phyloP scores from a whole-genome alignment of 1,140 invertebrate species.

The Epicauta chinensis region DNA sequence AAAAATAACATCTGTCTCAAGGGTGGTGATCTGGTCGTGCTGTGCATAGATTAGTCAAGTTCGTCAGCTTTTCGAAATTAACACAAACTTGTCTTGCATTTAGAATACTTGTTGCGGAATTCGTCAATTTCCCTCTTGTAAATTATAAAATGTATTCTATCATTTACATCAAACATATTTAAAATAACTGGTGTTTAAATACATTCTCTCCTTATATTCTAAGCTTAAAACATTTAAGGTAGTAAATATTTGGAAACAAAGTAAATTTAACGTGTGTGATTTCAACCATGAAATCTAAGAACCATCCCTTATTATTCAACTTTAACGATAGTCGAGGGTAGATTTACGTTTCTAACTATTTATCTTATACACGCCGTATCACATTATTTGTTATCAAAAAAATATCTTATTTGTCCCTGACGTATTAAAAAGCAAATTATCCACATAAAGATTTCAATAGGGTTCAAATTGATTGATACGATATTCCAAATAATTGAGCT shows the following conservation, averaged over 20 bases:
- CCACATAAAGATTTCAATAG: too few relatives aligned
- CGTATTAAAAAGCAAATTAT: too few relatives aligned
- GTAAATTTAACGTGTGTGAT: constrained; percentile 18
- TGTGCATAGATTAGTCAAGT: constrained; percentile 25
- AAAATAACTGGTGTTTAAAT: too few relatives aligned
- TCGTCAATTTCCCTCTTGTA: background rate
- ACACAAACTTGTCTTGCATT: constrained; percentile 29
- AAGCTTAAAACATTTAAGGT: constrained; percentile 12
- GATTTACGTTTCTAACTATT: constrained; percentile 11
- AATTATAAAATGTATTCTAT: too few relatives aligned
- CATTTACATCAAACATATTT: too few relatives aligned
- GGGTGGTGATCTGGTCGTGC: constrained; percentile 22
- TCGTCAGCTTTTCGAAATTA: constrained; percentile 27
- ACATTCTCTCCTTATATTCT: background rate
- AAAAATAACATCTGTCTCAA: constrained; percentile 5
- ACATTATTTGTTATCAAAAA: constrained; percentile 6
- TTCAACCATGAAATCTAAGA: constrained; percentile 16
- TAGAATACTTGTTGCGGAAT: constrained; percentile 30
- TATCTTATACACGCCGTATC: constrained; percentile 10
- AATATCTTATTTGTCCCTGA: background rate
- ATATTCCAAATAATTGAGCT: too few relatives aligned
- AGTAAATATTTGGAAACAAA: constrained; percentile 19
- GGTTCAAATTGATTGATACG: too few relatives aligned
- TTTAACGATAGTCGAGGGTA: constrained; percentile 15
- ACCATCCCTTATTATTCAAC: constrained; percentile 16